Base-by-base conservation (phyloP, 2,113 vertebrate genomes). In the Abramis brama region DNA sequence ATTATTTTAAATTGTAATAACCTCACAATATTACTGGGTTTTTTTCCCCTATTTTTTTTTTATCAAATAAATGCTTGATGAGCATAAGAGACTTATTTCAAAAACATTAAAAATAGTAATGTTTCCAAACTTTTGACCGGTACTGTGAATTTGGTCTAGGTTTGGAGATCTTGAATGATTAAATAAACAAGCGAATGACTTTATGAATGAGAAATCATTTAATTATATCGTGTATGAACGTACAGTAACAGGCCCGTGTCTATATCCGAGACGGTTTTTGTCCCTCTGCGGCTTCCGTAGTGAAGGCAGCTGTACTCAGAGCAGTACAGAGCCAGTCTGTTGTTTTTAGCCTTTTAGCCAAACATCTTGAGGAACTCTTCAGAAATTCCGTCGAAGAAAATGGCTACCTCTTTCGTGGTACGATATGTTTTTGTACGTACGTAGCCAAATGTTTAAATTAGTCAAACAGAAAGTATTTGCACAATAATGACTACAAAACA, bases 301-400 rank as follows among this genome's bases (percentile, higher is more conserved):
- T 9, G 9, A 4, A 50, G 12, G 17, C 11, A 23, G 30, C 6
- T 15, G 13, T 27, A 23, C 25, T 45, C 9, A 0, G 33, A 39
- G 66, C 19, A 13, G 52, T 71, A 79, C 30, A 81, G 55, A 50
- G 45, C 79, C 43, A 79, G 83, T 27, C 21, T 45, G 75, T 87
- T 87, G 86, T 89, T 89, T 89, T 89, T 87, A 87, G 88, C 85
- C 3, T 4, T 27, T 62, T 83, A 82, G 85, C 71, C 23, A 66
- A 76, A 50, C 62, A 83, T 80, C 0, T 33, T 12, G 23, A 74
- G 80, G 23, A 12, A 15, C 9, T 62, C 43, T 39, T 75, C 15
- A 59, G 1, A 79, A 30, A 17, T 27, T 3, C 19, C 47, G 8
- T 30, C 11, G 33, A 23, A 19, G 55, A 66, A 60, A 86, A 85